A percentile compares a stretch with the other conserved stretches of the same genome.
phyloP scores from a whole-genome alignment of 2,797 vertebrate genomes.

The Gymnodraco acuticeps region DNA sequence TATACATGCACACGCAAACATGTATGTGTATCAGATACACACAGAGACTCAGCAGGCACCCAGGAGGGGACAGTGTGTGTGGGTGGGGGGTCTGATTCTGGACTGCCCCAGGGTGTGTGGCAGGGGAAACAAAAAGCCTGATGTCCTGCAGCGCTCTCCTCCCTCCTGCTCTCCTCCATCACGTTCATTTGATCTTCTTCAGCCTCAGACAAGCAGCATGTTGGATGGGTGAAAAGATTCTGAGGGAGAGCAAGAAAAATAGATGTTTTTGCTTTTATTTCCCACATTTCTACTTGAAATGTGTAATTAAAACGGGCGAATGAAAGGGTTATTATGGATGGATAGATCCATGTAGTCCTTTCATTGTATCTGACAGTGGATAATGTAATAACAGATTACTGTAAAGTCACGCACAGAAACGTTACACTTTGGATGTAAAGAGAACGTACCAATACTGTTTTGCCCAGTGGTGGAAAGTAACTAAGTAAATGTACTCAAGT shows the following conservation, averaged over 20 bases:
- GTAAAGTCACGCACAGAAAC: too few relatives aligned
- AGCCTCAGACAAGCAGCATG: not conserved
- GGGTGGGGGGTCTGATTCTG: too few relatives aligned
- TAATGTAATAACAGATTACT: too few relatives aligned
- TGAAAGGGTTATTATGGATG: not conserved
- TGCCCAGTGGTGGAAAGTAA: too few relatives aligned
- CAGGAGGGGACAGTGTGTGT: too few relatives aligned
- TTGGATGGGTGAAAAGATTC: not conserved
- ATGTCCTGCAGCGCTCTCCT: slow-evolving; percentile 12
- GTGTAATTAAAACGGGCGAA: not conserved
- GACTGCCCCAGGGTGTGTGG: not conserved
- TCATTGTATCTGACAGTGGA: too few relatives aligned
- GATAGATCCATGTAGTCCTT: too few relatives aligned
- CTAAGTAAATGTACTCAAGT: too few relatives aligned
- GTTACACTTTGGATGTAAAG: too few relatives aligned
- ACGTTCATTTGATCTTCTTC: slow-evolving; percentile 20
- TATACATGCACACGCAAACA: slow-evolving; percentile 14
- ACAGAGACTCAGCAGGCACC: too few relatives aligned
- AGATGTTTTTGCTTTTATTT: not conserved
- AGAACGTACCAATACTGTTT: too few relatives aligned
- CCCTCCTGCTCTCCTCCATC: slow-evolving; percentile 4
- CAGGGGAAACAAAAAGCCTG: slow-evolving; percentile 13
- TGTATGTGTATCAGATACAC: too few relatives aligned
- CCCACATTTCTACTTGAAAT: not conserved
- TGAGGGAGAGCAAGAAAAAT: not conserved